Conservation (phyloP, 2,888 invertebrate genomes). For the Apamea sordens region DNA sequence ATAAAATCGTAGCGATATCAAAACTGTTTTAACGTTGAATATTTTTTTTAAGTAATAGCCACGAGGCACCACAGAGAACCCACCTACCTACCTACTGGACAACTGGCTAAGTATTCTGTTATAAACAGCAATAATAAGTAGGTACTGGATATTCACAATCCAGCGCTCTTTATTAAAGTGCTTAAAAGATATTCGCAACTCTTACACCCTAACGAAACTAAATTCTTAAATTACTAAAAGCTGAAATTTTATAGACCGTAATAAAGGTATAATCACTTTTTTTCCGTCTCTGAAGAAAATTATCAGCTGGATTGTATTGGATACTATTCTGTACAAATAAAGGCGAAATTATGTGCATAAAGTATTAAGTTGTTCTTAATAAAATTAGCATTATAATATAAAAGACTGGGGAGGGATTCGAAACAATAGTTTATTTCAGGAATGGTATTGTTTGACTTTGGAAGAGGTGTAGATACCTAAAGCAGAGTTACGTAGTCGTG, state of each 20-base stretch:
- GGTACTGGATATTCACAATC: neutral
- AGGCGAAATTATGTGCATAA: conserved; percentile 35
- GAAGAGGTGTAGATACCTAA: neutral
- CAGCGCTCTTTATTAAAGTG: neutral
- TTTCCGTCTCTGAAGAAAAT: neutral
- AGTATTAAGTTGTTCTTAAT: conserved; percentile 13
- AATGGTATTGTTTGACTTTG: conserved; percentile 16
- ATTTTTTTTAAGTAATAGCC: no score
- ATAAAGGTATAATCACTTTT: neutral
- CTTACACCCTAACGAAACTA: neutral
- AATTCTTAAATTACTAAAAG: neutral
- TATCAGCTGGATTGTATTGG: neutral
- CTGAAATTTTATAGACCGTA: neutral
- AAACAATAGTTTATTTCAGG: conserved; percentile 23
- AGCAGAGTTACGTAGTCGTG: neutral
- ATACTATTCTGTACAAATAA: conserved; percentile 24
- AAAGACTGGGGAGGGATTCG: conserved; percentile 9
- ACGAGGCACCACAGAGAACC: neutral
- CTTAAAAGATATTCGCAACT: neutral
- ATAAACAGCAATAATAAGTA: neutral
- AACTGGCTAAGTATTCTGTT: neutral
- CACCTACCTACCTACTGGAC: neutral
- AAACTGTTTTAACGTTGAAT: neutral
- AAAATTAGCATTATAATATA: conserved; percentile 35
- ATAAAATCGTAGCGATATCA: neutral